Percentiles rank a stretch among this genome's conserved stretches.
These are phyloP conservation scores for Aramus guarauna DNA, from an alignment of 2,113 vertebrate genomes.

Conservation along the genomic window DNA sequence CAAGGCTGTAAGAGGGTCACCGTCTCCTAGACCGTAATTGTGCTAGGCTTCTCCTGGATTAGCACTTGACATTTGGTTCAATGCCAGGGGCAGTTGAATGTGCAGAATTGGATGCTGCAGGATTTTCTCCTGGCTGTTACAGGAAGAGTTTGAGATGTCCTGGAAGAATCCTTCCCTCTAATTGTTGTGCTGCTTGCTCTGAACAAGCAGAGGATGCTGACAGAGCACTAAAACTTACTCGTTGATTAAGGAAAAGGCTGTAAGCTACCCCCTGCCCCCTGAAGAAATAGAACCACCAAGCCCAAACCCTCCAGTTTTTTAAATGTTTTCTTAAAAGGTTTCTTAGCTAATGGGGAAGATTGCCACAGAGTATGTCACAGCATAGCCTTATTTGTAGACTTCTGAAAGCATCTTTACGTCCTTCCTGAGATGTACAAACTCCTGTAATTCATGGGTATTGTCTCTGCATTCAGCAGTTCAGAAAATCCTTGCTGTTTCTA, in stretches of 20 bases:
- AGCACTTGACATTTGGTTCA: neutral
- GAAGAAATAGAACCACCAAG: neutral
- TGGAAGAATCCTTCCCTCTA: neutral
- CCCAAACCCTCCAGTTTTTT: neutral
- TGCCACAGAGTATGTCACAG: neutral
- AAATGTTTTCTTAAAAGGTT: neutral
- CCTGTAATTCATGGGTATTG: neutral
- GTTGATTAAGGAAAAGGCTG: neutral
- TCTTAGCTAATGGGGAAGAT: neutral
- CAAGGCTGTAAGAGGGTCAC: conserved; percentile 30
- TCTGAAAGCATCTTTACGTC: neutral
- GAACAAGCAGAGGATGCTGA: neutral
- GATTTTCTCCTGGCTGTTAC: neutral
- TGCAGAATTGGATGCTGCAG: neutral
- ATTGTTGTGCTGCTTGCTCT: neutral
- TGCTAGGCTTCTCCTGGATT: neutral
- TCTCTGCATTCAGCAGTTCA: neutral
- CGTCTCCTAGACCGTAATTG: neutral
- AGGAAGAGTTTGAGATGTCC: neutral
- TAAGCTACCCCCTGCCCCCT: neutral
- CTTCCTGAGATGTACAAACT: neutral
- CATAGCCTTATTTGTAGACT: neutral
- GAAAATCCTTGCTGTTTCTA: neutral
- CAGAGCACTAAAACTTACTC: neutral
- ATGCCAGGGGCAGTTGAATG: neutral